Conservation (phyloP, 2,888 invertebrate genomes). For the Scaptomyza polygonia region DNA sequence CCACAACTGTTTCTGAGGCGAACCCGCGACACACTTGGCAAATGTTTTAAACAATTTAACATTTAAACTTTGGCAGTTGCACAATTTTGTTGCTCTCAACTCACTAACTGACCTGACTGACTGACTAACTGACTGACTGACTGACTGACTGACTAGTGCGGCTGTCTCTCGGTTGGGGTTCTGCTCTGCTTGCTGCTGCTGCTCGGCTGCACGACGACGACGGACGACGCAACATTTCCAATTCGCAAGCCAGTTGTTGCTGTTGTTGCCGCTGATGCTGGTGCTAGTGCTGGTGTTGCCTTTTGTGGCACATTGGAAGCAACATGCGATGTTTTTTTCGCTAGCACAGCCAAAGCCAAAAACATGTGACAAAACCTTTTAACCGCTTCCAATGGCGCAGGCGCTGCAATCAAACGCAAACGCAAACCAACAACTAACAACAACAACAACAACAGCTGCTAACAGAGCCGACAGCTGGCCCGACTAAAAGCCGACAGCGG, state of each 20-base stretch:
- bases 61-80: slow-evolving; percentile 54
- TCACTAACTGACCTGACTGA: slow-evolving; percentile 21
- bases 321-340: slow-evolving; percentile 54
- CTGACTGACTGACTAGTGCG: slow-evolving; percentile 28
- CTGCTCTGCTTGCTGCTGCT: slow-evolving; percentile 35
- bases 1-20: slow-evolving; percentile 34
- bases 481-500: slow-evolving; percentile 38
- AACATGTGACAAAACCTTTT: slow-evolving; percentile 66
- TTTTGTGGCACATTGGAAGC: slow-evolving; percentile 76
- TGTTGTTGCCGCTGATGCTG: slow-evolving; percentile 29
- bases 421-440: slow-evolving; percentile 30
- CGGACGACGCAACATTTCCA: slow-evolving; percentile 60
- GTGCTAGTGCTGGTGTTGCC: slow-evolving; percentile 32
- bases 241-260: slow-evolving; percentile 38
- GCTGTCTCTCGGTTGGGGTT: slow-evolving; percentile 40
- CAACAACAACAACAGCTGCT: slow-evolving; percentile 69
- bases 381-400: slow-evolving; percentile 68
- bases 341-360: slow-evolving; percentile 26
- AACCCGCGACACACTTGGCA: slow-evolving; percentile 51
- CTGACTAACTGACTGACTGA: slow-evolving; percentile 21
- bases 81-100: slow-evolving; percentile 34
- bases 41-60: slow-evolving; percentile 53
- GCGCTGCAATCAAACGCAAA: slow-evolving; percentile 41
- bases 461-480: slow-evolving; percentile 42
- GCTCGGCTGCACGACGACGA: slow-evolving; percentile 43